These are phyloP conservation scores for Magallana gigas DNA, from an alignment of 1,140 invertebrate species.

Conservation along the genomic window DNA sequence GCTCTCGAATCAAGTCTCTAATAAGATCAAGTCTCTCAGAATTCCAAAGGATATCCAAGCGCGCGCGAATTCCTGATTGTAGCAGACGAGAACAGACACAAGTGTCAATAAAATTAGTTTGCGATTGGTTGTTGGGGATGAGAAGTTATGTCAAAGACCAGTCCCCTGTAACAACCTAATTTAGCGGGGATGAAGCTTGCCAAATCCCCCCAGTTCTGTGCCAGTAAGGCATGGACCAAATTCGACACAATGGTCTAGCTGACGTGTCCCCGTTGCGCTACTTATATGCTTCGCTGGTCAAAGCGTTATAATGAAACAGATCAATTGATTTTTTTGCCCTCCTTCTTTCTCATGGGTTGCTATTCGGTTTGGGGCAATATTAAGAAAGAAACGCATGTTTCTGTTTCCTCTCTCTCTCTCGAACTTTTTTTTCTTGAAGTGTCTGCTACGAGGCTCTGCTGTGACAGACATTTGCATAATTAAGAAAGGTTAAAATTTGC, in stretches of 20 bases:
- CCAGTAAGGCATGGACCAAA: not conserved
- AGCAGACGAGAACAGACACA: constrained; percentile 32
- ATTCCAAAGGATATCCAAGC: not conserved
- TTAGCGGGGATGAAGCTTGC: constrained; percentile 12
- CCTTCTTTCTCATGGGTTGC: not conserved
- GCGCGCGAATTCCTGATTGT: not conserved
- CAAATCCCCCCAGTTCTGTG: not conserved
- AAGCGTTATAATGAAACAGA: constrained; percentile 24
- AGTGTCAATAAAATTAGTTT: constrained; percentile 16
- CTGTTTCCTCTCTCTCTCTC: not conserved
- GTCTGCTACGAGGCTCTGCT: not conserved
- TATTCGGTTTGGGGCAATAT: constrained; percentile 6
- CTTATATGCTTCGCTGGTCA: not conserved
- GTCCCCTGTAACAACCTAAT: constrained; percentile 30
- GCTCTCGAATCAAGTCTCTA: too few species aligned
- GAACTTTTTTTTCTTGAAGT: not conserved
- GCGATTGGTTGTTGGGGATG: constrained; percentile 3
- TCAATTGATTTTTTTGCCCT: constrained; percentile 14
- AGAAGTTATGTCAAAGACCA: constrained; percentile 24
- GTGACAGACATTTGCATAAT: constrained; percentile 20
- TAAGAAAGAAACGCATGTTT: constrained; percentile 3
- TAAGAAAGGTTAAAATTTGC: constrained; percentile 31
- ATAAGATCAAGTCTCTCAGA: too few species aligned
- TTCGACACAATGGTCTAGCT: not conserved
- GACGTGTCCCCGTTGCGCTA: constrained; percentile 4